Conservation (phyloP, 2,888 invertebrate species). For the Lycia hirtaria region DNA sequence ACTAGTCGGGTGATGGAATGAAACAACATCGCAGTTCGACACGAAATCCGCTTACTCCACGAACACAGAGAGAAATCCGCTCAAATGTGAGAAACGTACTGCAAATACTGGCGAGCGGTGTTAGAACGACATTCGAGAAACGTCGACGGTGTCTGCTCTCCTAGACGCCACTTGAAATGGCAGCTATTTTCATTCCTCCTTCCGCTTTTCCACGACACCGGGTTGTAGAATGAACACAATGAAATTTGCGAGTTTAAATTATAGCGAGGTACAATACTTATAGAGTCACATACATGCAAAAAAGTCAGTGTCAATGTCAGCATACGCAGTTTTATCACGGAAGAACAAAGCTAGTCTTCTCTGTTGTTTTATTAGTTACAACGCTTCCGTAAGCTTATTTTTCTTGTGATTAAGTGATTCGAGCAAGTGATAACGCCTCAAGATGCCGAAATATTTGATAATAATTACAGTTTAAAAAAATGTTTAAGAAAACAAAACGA, state of each 20-base stretch:
- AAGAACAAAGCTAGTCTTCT: too few relatives aligned
- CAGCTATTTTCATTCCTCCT: constrained; percentile 1
- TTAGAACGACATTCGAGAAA: constrained; percentile 11
- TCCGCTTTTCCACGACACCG: constrained; percentile 1
- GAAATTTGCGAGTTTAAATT: neutral
- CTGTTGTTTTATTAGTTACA: too few relatives aligned
- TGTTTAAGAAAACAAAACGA: too few relatives aligned
- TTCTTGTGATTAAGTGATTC: too few relatives aligned
- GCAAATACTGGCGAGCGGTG: neutral
- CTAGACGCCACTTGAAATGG: neutral
- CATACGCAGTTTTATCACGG: too few relatives aligned
- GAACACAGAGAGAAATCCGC: constrained; percentile 10
- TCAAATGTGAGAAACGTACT: constrained; percentile 10
- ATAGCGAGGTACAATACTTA: too few relatives aligned
- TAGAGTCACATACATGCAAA: too few relatives aligned
- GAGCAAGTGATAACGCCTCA: too few relatives aligned
- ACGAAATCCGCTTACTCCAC: constrained; percentile 10
- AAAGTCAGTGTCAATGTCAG: too few relatives aligned
- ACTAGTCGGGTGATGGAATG: neutral
- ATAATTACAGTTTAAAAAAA: too few relatives aligned
- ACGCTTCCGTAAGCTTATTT: too few relatives aligned
- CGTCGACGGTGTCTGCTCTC: neutral
- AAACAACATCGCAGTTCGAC: constrained; percentile 6
- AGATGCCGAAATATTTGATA: too few relatives aligned
- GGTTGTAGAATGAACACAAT: neutral